Base-by-base conservation (phyloP, 2,888 invertebrate species). In the Zele albiditarsus region DNA sequence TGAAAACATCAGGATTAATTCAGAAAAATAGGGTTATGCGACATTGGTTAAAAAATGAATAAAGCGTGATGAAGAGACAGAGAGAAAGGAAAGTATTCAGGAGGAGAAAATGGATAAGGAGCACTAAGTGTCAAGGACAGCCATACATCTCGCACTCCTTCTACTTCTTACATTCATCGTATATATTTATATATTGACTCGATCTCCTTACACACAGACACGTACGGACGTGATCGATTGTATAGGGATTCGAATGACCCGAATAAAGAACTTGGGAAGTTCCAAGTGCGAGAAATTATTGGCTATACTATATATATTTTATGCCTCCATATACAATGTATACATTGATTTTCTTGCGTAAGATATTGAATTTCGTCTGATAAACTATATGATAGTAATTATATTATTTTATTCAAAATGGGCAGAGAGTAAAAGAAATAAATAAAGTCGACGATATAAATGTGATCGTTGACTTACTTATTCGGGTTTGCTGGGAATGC, bases 401-500 rank as follows among this genome's bases (percentile, higher is more conserved):
- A n/a, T n/a, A n/a, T n/a, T n/a, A 53, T 53, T 53, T 23, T 0
- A 8, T 53, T 8, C 8, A 53, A 3, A 23, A 53, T 53, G 4
- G 38, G 12, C 31, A 12, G 38, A 53, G 20, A n/a, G 53, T 2
- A 23, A 63, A 28, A 20, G 27, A 27, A 60, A 25, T 38, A 16
- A 25, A 23, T 42, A 70, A 53, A 38, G 23, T 53, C 38, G 23
- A 68, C 28, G 53, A 28, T 20, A 28, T 33, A 63, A 63, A 27
- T 23, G 16, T 38, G n/a, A 53, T 31, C 16, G n/a, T 70, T 76
- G 80, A 84, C 89, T 87, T 84, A 89, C 89, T 89, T 83, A 88
- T 86, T 60, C 86, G 86, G n/a, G 88, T 89, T 77, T 89, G 89
- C 74, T 89, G 89, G 70, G 89, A 88, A 80, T 87, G 86, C 28